phyloP scores from a whole-genome alignment of 2,113 vertebrate species.

The Dromas ardeola region DNA sequence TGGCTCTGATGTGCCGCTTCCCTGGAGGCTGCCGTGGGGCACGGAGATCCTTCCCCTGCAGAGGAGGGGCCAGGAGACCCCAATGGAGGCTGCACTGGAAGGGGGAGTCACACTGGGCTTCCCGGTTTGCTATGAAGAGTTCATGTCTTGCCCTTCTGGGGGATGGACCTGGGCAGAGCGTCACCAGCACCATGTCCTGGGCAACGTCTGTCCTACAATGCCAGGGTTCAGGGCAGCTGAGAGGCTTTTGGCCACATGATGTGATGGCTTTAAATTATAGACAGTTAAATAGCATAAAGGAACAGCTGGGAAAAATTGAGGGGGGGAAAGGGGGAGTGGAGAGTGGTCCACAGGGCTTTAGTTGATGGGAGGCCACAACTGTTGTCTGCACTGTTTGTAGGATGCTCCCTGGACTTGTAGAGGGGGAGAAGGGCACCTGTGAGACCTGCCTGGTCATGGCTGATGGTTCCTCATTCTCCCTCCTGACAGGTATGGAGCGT shows the following conservation, averaged over 20 bases:
- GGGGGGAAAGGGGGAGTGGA: background rate
- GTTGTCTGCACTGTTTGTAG: background rate
- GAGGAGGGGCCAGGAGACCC: background rate
- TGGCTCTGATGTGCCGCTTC: background rate
- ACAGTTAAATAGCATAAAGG: background rate
- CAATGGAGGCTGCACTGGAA: fast-evolving
- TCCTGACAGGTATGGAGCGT: background rate
- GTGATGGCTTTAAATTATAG: background rate
- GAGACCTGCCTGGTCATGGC: background rate
- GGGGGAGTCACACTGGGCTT: background rate
- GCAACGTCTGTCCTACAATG: background rate
- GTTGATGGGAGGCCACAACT: background rate
- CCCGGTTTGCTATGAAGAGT: background rate
- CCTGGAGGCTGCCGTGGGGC: background rate
- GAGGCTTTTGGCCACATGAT: background rate
- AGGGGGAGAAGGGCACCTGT: background rate
- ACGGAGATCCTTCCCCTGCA: background rate
- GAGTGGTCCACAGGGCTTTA: background rate
- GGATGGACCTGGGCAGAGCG: background rate
- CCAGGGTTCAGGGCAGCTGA: background rate
- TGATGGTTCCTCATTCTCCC: background rate
- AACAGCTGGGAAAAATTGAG: background rate
- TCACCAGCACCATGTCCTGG: background rate
- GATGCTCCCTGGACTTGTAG: background rate
- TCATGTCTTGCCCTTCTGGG: background rate